Evolutionary conservation across 2,113 vertebrate species (phyloP).

Genomic region (Meles meles): DNA sequence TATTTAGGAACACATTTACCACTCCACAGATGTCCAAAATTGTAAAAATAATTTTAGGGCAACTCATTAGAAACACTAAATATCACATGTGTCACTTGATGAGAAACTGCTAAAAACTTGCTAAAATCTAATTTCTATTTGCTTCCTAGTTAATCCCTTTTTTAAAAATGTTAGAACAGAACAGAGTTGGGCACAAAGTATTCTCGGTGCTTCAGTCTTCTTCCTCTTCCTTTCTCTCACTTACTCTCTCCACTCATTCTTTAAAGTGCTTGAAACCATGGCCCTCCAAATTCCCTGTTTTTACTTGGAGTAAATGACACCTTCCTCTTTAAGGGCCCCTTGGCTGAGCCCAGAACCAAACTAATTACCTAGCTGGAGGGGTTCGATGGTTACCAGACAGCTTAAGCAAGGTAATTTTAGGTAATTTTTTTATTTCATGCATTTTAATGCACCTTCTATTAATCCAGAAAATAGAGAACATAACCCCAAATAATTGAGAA

Average conservation of each 20-base stretch:
- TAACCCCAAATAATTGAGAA: not conserved
- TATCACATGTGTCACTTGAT: slow-evolving; percentile 30
- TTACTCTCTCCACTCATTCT: not conserved
- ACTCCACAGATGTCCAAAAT: slow-evolving; percentile 58
- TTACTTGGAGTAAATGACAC: not conserved
- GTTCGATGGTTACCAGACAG: not conserved
- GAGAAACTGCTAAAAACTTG: slow-evolving; percentile 48
- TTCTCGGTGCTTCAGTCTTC: not conserved
- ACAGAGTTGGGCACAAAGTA: not conserved
- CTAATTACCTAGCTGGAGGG: not conserved
- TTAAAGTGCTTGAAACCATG: not conserved
- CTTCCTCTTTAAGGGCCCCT: not conserved
- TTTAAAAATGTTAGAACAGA: not conserved
- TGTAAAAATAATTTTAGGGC: slow-evolving; percentile 61
- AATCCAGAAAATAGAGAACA: not conserved
- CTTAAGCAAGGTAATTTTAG: not conserved
- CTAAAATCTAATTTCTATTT: slow-evolving; percentile 50
- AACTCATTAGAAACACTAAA: slow-evolving; percentile 64
- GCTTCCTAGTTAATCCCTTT: not conserved
- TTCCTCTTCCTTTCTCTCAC: not conserved
- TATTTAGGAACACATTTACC: slow-evolving; percentile 68
- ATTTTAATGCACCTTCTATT: not conserved
- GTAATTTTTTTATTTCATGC: not conserved
- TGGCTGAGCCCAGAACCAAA: not conserved
- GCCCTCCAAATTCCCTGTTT: not conserved